Conservation (phyloP, 2,797 vertebrate species). For the Esox lucius region DNA sequence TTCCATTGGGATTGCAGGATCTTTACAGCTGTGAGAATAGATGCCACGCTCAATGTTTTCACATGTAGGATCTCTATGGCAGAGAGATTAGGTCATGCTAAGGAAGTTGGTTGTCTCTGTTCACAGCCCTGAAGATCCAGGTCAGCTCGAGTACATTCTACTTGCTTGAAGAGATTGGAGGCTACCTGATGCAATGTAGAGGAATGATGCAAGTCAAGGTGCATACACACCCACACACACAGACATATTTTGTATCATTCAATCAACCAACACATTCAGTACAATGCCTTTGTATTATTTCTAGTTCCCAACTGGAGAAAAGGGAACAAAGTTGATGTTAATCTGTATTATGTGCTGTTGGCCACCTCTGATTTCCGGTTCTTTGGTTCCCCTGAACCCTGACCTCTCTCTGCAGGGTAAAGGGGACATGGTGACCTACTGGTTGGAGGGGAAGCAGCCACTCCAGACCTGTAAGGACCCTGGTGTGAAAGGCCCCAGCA, state of each 20-base stretch:
- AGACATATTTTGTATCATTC: no score
- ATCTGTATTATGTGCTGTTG: no score
- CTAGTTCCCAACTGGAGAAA: no score
- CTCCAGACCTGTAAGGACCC: conserved; percentile 45
- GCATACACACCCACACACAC: conserved; percentile 33
- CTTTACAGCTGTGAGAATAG: neutral
- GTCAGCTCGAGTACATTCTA: conserved; percentile 80
- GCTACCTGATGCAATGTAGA: conserved; percentile 77
- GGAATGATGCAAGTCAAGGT: conserved; percentile 86
- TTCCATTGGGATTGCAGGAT: neutral
- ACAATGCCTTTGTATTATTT: no score
- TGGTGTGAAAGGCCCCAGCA: conserved; percentile 13
- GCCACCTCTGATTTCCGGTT: no score
- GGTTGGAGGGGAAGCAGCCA: conserved; percentile 79
- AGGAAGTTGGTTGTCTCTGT: conserved; percentile 1
- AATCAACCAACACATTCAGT: no score
- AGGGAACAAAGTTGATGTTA: no score
- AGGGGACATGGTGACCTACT: conserved; percentile 86
- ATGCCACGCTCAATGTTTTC: neutral
- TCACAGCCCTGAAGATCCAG: conserved; percentile 84
- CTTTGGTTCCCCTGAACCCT: neutral
- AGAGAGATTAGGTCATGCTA: conserved; percentile 10
- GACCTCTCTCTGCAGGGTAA: conserved; percentile 70
- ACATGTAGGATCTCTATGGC: neutral
- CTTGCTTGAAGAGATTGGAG: conserved; percentile 83